Percentiles rank a stretch among this genome's conserved stretches.
phyloP scores from a whole-genome alignment of 2,888 invertebrate species.

The Synanthedon myopaeformis region DNA sequence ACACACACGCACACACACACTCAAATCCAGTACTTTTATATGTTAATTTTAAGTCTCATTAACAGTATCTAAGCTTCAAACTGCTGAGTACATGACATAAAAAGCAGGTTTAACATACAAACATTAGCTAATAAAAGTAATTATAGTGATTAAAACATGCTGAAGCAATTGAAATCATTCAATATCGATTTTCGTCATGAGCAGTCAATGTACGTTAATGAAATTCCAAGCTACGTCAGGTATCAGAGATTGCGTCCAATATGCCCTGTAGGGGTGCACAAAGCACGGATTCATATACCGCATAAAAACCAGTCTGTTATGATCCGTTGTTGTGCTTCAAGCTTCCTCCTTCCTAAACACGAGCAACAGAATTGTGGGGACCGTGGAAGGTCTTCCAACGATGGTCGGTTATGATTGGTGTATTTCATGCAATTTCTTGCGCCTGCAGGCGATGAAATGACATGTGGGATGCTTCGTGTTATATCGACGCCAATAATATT shows the following conservation, averaged over 20 bases:
- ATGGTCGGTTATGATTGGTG: constrained; percentile 35
- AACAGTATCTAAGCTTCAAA: too few species aligned
- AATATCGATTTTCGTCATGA: constrained; percentile 26
- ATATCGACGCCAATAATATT: constrained; percentile 49
- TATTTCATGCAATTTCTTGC: constrained; percentile 62
- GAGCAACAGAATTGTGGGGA: constrained; percentile 3
- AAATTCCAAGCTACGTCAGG: constrained; percentile 57
- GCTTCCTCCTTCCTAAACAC: constrained; percentile 1
- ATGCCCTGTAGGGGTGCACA: constrained; percentile 48
- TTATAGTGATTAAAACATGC: too few species aligned
- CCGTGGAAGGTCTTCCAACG: constrained; percentile 15
- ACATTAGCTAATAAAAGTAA: too few species aligned
- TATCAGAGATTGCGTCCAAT: constrained; percentile 62
- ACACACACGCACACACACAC: too few species aligned
- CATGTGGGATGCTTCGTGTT: constrained; percentile 46
- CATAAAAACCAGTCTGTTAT: constrained; percentile 23
- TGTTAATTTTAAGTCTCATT: too few species aligned
- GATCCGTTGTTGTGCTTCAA: constrained; percentile 17
- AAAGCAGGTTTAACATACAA: too few species aligned
- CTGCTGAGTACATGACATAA: too few species aligned
- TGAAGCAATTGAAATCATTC: not conserved
- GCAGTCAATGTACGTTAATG: constrained; percentile 53
- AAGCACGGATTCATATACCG: constrained; percentile 24
- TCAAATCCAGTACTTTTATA: too few species aligned
- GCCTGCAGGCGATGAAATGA: constrained; percentile 55